Evolutionary conservation across 1,140 invertebrate genomes (phyloP), one percentile per base, ranked within the genome.

Genomic region (Drosophila nigrodunni): DNA sequence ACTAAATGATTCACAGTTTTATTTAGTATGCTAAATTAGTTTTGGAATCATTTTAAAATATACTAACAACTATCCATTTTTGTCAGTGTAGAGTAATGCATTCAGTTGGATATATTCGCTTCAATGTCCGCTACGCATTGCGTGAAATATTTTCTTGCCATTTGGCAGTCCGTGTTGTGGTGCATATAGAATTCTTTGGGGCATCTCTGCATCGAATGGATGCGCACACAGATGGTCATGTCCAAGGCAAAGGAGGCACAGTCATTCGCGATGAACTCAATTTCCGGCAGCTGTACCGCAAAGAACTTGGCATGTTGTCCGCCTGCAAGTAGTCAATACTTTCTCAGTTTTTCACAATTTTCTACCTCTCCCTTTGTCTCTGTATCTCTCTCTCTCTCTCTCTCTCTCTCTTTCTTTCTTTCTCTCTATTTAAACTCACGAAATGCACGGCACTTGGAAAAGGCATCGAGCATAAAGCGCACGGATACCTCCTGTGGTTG

Each of bases 181-280:
- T 57, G 35, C 54, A 66, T 44, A 41, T 69, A 77, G 41, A 86
- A 90, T n/a, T 13, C n/a, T 9, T 7, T 15, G 15, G 86, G 86
- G 37, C 86, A 89, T 25, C 79, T 78, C 37, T 89, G 85, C 85
- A 90, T 90, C 10, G 75, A 75, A 13, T 78, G 69, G 5, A 89
- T 71, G 13, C 86, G 74, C 39, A 85, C 35, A 37, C 85, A 89
- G 46, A 79, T 74, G 55, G 81, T 89, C 49, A 89, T 46, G 41
- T 89, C 78, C 35, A 74, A 39, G n/a, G 85, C 25, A 11, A 86
- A 90, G 8, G 87, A 76, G n/a, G 77, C 77, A 75, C 85, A 89
- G 5, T 62, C 8, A 13, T 90, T 71, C 49, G 76, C 66, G 34
- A 90, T 74, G 59, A 89, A 87, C 6, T 89, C 85, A 18, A 89